Evolutionary conservation across 2,113 vertebrate genomes (phyloP).

Genomic region (Hylia prasina): DNA sequence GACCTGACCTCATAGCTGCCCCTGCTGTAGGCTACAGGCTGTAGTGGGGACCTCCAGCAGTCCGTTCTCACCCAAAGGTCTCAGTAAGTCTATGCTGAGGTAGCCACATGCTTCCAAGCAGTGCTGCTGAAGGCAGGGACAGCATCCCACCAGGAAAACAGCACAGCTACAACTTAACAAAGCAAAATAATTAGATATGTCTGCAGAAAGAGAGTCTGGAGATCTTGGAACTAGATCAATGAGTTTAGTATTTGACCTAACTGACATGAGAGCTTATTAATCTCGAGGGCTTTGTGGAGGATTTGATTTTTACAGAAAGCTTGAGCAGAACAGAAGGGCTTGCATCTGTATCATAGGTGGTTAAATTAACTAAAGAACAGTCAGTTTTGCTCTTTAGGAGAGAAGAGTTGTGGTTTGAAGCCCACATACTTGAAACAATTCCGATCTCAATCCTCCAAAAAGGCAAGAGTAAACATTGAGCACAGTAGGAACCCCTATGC

Average conservation of each 20-base stretch:
- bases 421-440: background rate
- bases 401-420: background rate
- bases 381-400: background rate
- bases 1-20: background rate
- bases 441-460: background rate
- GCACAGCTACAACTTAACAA: background rate
- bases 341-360: background rate
- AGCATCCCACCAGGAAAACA: background rate
- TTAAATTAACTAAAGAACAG: background rate
- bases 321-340: background rate
- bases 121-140: background rate
- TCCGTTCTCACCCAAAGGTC: background rate
- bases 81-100: fast-evolving
- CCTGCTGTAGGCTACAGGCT: background rate
- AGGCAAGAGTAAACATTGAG: background rate
- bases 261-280: background rate
- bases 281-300: background rate
- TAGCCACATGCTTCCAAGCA: background rate
- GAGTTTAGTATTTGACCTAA: constrained; percentile 24
- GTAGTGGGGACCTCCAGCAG: background rate
- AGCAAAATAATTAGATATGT: background rate
- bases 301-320: background rate
- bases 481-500: background rate
- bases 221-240: background rate
- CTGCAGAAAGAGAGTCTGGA: background rate